Conservation (phyloP, 2,113 vertebrate species). For the Corvus hawaiiensis region DNA sequence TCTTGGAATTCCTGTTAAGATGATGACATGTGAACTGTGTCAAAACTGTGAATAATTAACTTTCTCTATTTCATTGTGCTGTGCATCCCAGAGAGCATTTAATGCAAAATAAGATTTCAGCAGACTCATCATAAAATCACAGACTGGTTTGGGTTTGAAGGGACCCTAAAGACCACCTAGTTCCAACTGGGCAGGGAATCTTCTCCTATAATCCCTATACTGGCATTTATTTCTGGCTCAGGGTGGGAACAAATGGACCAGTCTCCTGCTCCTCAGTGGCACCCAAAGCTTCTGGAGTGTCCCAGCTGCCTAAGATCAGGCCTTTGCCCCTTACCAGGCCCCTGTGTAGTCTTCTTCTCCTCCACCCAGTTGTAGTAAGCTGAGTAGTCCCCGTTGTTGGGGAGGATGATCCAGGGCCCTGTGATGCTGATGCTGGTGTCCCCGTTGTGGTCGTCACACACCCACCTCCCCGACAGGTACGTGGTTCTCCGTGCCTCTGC, state of each 20-base stretch:
- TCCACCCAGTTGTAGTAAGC: slow-evolving; percentile 94
- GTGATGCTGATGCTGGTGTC: slow-evolving; percentile 96
- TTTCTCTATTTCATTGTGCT: neutral
- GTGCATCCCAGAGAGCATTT: neutral
- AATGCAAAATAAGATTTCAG: neutral
- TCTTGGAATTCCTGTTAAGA: slow-evolving; percentile 28
- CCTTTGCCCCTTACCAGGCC: slow-evolving; percentile 79
- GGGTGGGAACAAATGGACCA: rapidly evolving
- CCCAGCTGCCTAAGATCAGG: neutral
- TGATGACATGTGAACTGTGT: neutral
- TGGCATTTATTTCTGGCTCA: neutral
- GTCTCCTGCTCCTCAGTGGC: neutral
- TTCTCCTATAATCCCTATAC: neutral
- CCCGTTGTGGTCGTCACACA: slow-evolving; percentile 95
- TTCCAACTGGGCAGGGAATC: neutral
- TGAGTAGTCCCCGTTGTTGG: slow-evolving; percentile 95
- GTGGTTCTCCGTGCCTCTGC: slow-evolving; percentile 93
- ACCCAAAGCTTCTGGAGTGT: neutral
- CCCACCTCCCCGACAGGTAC: slow-evolving; percentile 94
- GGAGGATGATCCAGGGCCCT: slow-evolving; percentile 86
- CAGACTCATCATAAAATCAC: neutral
- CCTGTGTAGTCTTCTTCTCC: slow-evolving; percentile 87
- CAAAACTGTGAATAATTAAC: slow-evolving; percentile 49
- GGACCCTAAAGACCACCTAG: neutral
- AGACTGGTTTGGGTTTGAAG: neutral